phyloP scores from a whole-genome alignment of 2,797 vertebrate species.

The Channallabes apus region DNA sequence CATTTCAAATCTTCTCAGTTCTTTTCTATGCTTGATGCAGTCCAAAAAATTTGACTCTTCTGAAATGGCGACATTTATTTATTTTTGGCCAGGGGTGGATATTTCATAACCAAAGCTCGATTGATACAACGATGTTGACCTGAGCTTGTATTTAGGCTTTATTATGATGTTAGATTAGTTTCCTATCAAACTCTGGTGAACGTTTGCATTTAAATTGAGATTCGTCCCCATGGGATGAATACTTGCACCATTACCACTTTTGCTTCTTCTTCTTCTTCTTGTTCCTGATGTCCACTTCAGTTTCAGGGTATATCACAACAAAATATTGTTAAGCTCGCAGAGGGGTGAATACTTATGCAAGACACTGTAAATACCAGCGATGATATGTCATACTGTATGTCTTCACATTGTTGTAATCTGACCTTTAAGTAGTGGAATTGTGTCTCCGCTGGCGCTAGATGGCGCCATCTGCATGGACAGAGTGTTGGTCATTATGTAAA shows the following conservation, averaged over 20 bases:
- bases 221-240: background rate
- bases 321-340: background rate
- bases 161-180: background rate
- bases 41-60: too few relatives aligned
- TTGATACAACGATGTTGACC: background rate
- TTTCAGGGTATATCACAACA: background rate
- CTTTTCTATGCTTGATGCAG: too few relatives aligned
- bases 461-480: conserved; percentile 40
- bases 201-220: background rate
- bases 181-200: background rate
- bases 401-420: background rate
- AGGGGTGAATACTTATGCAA: background rate
- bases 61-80: too few relatives aligned
- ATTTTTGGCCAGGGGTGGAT: too few relatives aligned
- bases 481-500: conserved; percentile 54
- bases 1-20: too few relatives aligned
- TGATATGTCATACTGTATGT: background rate
- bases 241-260: background rate
- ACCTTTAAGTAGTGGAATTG: background rate
- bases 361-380: background rate
- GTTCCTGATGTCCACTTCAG: too few relatives aligned
- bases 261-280: background rate
- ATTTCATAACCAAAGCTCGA: background rate
- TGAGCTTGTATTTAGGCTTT: background rate
- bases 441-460: conserved; percentile 45